phyloP scores from a whole-genome alignment of 2,888 invertebrate species.

The Dyspetes luteomarginatus region DNA sequence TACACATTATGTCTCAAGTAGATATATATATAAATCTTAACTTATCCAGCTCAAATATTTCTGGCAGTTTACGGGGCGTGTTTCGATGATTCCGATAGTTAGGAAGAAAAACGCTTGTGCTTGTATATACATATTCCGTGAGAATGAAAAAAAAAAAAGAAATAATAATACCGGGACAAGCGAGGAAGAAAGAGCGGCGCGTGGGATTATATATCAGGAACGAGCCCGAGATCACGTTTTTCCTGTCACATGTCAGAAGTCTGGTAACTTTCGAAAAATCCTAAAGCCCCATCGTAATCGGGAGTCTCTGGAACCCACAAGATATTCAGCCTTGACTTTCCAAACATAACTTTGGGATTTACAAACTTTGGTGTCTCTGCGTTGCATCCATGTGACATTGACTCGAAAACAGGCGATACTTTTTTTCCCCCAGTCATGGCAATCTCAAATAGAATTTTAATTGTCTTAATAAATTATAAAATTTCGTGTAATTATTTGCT shows the following conservation, averaged over 20 bases:
- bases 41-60: neutral
- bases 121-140: neutral
- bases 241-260: constrained; percentile 51
- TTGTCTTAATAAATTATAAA: too few relatives aligned
- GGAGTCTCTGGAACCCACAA: neutral
- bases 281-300: constrained; percentile 3
- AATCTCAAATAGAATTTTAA: too few relatives aligned
- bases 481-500: neutral
- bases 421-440: neutral
- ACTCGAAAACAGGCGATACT: neutral
- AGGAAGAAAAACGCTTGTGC: neutral
- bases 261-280: constrained; percentile 48
- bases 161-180: constrained; percentile 2
- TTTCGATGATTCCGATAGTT: neutral
- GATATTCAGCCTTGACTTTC: constrained; percentile 29
- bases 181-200: constrained; percentile 7
- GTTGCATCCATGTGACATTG: neutral
- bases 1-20: too few relatives aligned
- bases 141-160: constrained; percentile 39
- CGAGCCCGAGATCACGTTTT: constrained; percentile 42
- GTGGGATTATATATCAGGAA: constrained; percentile 45
- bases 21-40: too few relatives aligned
- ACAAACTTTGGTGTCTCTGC: constrained; percentile 6
- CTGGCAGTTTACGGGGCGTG: neutral
- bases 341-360: neutral